Conservation (phyloP, 2,113 vertebrate species). For the Sander lucioperca region DNA sequence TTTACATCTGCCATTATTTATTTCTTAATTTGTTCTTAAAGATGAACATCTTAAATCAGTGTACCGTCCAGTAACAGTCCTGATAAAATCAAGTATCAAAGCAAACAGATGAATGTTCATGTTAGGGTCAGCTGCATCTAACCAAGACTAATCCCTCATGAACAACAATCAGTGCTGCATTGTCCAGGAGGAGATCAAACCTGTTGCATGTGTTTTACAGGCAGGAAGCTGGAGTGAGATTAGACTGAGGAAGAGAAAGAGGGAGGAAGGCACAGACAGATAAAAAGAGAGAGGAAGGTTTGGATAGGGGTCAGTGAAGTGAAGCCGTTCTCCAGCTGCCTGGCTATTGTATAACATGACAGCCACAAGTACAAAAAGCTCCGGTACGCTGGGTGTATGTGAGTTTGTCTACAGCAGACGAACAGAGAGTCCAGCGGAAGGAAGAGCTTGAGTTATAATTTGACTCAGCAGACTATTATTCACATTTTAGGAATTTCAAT, state of each 20-base stretch:
- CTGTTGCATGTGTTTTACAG: slow-evolving; percentile 44
- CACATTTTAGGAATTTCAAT: slow-evolving; percentile 43
- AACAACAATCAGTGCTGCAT: slow-evolving; percentile 58
- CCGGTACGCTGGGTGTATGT: slow-evolving; percentile 1
- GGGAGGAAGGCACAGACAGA: slow-evolving; percentile 3
- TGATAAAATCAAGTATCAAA: slow-evolving; percentile 38
- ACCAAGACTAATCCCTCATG: slow-evolving; percentile 60
- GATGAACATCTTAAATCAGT: slow-evolving; percentile 40
- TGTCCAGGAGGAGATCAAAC: slow-evolving; percentile 52
- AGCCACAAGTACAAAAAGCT: slow-evolving; percentile 59
- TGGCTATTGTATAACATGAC: slow-evolving; percentile 56
- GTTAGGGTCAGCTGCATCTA: slow-evolving; percentile 28
- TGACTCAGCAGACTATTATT: slow-evolving; percentile 22
- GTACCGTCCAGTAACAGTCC: slow-evolving; percentile 1
- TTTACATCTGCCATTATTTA: slow-evolving; percentile 47
- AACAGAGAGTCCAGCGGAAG: slow-evolving; percentile 17
- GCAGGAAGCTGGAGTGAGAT: slow-evolving; percentile 32
- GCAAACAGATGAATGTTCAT: slow-evolving; percentile 42
- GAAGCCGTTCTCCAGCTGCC: slow-evolving; percentile 75
- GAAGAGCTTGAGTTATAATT: slow-evolving; percentile 18
- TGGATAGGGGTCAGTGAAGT: slow-evolving; percentile 49
- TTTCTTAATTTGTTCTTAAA: slow-evolving; percentile 45
- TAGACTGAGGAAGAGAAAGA: slow-evolving; percentile 1
- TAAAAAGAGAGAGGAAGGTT: slow-evolving; percentile 24
- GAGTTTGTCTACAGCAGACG: slow-evolving; percentile 27